Evolutionary conservation across 2,888 invertebrate species (phyloP), one percentile per base, ranked within the genome.

Genomic region (Yponomeuta cagnagella): DNA sequence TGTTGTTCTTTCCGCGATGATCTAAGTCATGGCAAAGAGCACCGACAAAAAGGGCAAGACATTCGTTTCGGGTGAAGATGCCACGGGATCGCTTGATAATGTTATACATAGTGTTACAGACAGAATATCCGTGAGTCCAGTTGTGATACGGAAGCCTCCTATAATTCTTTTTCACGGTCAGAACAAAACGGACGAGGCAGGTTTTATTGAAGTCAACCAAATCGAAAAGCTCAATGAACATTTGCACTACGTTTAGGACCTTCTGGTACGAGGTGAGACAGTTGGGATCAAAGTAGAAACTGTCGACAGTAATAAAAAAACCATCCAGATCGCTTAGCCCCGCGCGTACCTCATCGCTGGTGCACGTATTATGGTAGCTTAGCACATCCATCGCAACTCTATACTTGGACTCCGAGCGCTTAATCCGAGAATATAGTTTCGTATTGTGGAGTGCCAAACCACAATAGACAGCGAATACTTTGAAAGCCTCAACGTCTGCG

Each of bases 71-170:
- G 64, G 89, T 85, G 82, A 95, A 95, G 43, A 86, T 82, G 10
- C 58, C 58, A 69, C 89, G 87, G 58, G 93, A 85, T 70, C 92
- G 90, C 83, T 95, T 95, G 70, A 97, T 88, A 69, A 96, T 94
- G 3, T 94, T 94, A 80, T 95, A 97, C 94, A 96, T 96, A 30
- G 96, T 94, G 78, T 97, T 96, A 2, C 97, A 97, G 0, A 97
- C 97, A 0, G 96, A 95, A 93, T 97, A 97, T 0, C 96, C 97
- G 80, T 97, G 97, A 37, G 95, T 95, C 95, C 97, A 97, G 83
- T 97, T 97, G 82, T 97, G 97, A 80, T 97, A 97, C 0, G 97
- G 96, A 0, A 97, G 96, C 48, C 94, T 90, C 10, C 97, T 92
- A 81, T 97, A 97, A 87, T 97, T 97, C 84, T 97, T 97, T 80